phyloP scores from a whole-genome alignment of 2,113 vertebrate species.

The Scartelaos histophorus region DNA sequence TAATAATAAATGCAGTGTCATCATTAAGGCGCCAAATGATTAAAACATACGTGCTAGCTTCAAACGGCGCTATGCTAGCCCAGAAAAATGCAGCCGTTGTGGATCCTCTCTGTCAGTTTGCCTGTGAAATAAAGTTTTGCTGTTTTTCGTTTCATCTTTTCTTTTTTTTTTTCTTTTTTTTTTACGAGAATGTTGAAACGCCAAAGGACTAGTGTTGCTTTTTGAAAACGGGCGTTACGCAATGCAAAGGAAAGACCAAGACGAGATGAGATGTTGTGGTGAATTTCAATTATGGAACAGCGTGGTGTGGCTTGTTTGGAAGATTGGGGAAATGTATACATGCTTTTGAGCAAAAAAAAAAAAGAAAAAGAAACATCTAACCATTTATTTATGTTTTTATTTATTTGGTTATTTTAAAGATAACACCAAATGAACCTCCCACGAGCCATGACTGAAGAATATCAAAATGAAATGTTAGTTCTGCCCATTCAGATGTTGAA shows the following conservation, averaged over 20 bases:
- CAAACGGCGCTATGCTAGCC: slow-evolving; percentile 71
- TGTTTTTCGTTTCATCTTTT: slow-evolving; percentile 53
- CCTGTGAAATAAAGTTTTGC: slow-evolving; percentile 64
- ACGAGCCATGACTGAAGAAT: too few relatives aligned
- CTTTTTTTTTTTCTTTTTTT: not conserved
- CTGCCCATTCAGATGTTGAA: too few relatives aligned
- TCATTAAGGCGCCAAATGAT: slow-evolving; percentile 86
- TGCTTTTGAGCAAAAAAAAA: too few relatives aligned
- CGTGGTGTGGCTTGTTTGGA: not conserved
- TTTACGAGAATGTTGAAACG: slow-evolving; percentile 40
- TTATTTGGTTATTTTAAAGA: too few relatives aligned
- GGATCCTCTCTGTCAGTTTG: slow-evolving; percentile 52
- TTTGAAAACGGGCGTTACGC: slow-evolving; percentile 26
- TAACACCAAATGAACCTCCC: too few relatives aligned
- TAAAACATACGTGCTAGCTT: slow-evolving; percentile 87
- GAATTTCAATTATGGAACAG: slow-evolving; percentile 27
- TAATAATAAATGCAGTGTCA: slow-evolving; percentile 91
- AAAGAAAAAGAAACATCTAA: too few relatives aligned
- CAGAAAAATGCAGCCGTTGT: slow-evolving; percentile 61
- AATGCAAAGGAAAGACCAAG: slow-evolving; percentile 11
- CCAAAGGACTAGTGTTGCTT: slow-evolving; percentile 34
- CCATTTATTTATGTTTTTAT: too few relatives aligned
- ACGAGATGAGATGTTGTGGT: not conserved
- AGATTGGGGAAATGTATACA: not conserved
- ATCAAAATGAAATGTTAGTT: too few relatives aligned